phyloP scores from a whole-genome alignment of 2,113 vertebrate species.

The Cyanoramphus novaezelandiae region DNA sequence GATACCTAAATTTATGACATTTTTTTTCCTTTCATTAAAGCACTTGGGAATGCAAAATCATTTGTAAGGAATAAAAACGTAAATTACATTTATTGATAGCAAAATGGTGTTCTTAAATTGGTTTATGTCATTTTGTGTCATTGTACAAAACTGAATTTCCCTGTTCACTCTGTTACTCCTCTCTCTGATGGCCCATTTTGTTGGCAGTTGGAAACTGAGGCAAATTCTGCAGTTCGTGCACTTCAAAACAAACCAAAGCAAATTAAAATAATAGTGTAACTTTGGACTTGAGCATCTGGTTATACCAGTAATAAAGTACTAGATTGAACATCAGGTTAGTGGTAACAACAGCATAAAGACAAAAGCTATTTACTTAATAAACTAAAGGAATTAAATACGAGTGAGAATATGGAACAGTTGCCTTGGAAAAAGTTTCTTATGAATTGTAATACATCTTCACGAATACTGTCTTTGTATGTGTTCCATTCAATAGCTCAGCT shows the following conservation, averaged over 20 bases:
- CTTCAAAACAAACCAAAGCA: neutral
- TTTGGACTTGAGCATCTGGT: neutral
- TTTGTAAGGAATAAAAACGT: neutral
- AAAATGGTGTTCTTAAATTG: neutral
- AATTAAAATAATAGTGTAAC: neutral
- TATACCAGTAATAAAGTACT: neutral
- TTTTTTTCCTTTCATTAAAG: neutral
- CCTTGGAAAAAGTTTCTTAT: neutral
- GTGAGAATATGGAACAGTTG: neutral
- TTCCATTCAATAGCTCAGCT: neutral
- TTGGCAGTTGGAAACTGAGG: neutral
- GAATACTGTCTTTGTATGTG: neutral
- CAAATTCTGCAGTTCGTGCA: neutral
- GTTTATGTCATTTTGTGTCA: neutral
- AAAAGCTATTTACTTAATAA: neutral
- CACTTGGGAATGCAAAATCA: neutral
- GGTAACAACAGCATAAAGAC: neutral
- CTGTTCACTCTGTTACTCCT: neutral
- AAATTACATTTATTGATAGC: neutral
- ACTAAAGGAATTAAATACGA: neutral
- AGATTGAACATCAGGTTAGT: neutral
- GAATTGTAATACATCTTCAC: neutral
- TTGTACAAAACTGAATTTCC: neutral
- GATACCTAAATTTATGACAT: too few species aligned
- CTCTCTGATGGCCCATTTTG: neutral